Evolutionary conservation across 2,888 invertebrate genomes (phyloP).

Genomic region (Eupithecia tripunctaria): DNA sequence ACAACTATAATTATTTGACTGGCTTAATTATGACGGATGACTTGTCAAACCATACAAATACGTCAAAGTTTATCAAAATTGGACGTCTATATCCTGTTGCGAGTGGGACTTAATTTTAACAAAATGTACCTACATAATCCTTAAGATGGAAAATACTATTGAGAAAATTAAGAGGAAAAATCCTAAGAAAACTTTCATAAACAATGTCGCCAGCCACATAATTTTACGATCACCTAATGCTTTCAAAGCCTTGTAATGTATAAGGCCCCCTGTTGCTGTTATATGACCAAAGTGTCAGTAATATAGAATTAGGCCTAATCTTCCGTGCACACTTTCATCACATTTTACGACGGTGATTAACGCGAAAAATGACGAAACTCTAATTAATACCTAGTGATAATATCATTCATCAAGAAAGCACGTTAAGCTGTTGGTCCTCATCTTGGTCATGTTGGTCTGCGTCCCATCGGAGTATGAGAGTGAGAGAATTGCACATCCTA

Average conservation of each 20-base stretch:
- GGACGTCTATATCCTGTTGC: too few species aligned
- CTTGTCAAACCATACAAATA: too few species aligned
- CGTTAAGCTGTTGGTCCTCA: too few species aligned
- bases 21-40: too few species aligned
- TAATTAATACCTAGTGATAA: constrained; percentile 7
- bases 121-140: too few species aligned
- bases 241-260: constrained; percentile 36
- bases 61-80: too few species aligned
- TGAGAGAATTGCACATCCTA: too few species aligned
- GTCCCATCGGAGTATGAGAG: too few species aligned
- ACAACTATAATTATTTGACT: too few species aligned
- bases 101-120: too few species aligned
- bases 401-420: not conserved
- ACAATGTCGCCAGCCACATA: constrained; percentile 19
- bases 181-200: constrained; percentile 16
- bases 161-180: constrained; percentile 8
- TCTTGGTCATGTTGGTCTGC: too few species aligned
- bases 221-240: constrained; percentile 42
- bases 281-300: constrained; percentile 27
- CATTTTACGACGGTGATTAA: constrained; percentile 20
- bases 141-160: too few species aligned
- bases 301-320: constrained; percentile 29
- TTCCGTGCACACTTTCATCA: constrained; percentile 19
- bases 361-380: constrained; percentile 7
- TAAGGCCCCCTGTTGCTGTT: constrained; percentile 40